A percentile compares a stretch with the other conserved stretches of the same genome.
Conservation (phyloP, 2,888 invertebrate genomes). For the Malthinus seriepunctatus region DNA sequence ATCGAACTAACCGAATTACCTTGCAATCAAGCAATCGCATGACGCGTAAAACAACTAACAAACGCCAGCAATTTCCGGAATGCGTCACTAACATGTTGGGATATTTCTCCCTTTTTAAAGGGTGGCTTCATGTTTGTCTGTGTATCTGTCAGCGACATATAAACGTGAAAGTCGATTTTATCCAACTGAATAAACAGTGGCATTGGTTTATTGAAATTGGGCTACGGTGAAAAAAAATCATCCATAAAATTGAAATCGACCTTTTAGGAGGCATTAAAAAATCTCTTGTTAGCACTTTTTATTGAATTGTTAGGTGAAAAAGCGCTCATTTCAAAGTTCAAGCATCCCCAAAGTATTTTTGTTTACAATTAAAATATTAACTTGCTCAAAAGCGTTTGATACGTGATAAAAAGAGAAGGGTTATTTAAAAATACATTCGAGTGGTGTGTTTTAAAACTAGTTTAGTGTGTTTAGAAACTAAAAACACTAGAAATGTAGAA, state of each 20-base stretch:
- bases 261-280: too few relatives aligned
- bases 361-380: too few relatives aligned
- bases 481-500: too few relatives aligned
- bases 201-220: conserved; percentile 23
- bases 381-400: too few relatives aligned
- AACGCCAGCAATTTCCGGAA: conserved; percentile 27
- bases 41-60: conserved; percentile 25
- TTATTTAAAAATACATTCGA: too few relatives aligned
- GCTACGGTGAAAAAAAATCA: conserved; percentile 19
- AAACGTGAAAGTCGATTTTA: conserved; percentile 19
- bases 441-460: too few relatives aligned
- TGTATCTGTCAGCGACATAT: conserved; percentile 19
- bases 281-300: too few relatives aligned
- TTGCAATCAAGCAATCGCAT: conserved; percentile 28
- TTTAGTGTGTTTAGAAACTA: too few relatives aligned
- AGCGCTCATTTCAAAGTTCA: too few relatives aligned
- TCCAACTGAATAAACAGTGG: conserved; percentile 19
- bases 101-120: conserved; percentile 18
- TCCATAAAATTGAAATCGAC: conserved; percentile 9
- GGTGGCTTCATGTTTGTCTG: conserved; percentile 12
- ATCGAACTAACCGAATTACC: conserved; percentile 27
- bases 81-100: conserved; percentile 16
- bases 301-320: too few relatives aligned
- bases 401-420: too few relatives aligned
- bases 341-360: too few relatives aligned